Conservation (phyloP, 2,797 vertebrate species). For the Sylvia borin region DNA sequence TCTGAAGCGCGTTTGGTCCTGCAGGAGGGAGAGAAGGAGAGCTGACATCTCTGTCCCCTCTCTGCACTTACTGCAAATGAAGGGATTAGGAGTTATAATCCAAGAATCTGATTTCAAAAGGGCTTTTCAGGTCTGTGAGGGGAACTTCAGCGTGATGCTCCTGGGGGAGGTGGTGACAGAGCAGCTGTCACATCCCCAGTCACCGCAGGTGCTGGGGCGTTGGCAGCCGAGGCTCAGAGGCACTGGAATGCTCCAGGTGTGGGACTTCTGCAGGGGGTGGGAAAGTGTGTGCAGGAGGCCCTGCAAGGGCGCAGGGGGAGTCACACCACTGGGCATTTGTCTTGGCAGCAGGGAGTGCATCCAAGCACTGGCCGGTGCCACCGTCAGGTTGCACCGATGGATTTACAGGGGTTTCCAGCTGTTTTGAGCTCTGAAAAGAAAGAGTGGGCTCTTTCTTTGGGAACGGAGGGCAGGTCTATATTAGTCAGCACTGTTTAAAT, state of each 20-base stretch:
- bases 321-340: too few relatives aligned
- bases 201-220: rapidly evolving
- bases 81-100: slow-evolving; percentile 28
- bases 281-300: background rate
- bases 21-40: background rate
- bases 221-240: rapidly evolving
- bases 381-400: background rate
- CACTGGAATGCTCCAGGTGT: rapidly evolving
- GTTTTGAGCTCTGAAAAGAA: background rate
- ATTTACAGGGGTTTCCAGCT: background rate
- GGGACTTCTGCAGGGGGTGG: rapidly evolving
- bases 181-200: background rate
- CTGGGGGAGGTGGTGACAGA: background rate
- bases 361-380: background rate
- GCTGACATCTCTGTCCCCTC: background rate
- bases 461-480: rapidly evolving
- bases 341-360: rapidly evolving
- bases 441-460: background rate
- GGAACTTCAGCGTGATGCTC: background rate
- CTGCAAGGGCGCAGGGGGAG: rapidly evolving
- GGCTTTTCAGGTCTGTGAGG: background rate
- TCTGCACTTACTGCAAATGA: background rate
- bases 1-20: rapidly evolving
- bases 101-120: slow-evolving; percentile 22
- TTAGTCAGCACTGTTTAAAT: background rate